These are phyloP conservation scores for Hyaena hyaena DNA, from an alignment of 2,113 vertebrate species.

Conservation along the genomic window DNA sequence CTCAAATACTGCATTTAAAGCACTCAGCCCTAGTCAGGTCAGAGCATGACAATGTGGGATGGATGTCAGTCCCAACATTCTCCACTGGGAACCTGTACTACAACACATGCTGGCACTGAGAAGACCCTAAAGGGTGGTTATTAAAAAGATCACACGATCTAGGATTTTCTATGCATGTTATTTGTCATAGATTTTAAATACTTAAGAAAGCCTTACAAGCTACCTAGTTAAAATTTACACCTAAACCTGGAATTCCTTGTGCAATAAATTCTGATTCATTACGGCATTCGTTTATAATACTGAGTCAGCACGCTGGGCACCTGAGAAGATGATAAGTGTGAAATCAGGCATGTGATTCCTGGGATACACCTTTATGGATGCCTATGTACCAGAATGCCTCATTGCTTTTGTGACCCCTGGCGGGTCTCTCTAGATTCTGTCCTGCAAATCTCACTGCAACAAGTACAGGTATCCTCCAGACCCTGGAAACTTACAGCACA, in stretches of 20 bases:
- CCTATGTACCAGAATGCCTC: neutral
- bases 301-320: neutral
- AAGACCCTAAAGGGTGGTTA: neutral
- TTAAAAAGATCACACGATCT: neutral
- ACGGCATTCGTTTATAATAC: neutral
- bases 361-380: neutral
- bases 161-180: neutral
- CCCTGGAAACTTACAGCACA: neutral
- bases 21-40: neutral
- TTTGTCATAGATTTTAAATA: neutral
- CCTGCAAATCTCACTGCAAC: neutral
- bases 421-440: rapidly evolving
- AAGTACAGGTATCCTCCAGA: neutral
- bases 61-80: no score
- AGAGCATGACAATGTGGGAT: rapidly evolving
- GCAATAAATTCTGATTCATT: neutral
- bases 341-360: neutral
- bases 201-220: neutral
- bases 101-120: neutral
- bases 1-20: neutral
- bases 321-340: neutral
- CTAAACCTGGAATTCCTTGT: neutral
- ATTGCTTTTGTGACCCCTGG: no score
- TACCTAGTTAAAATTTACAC: neutral
- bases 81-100: no score